phyloP scores from a whole-genome alignment of 2,113 vertebrate genomes.

The Diphyllodes magnificus region DNA sequence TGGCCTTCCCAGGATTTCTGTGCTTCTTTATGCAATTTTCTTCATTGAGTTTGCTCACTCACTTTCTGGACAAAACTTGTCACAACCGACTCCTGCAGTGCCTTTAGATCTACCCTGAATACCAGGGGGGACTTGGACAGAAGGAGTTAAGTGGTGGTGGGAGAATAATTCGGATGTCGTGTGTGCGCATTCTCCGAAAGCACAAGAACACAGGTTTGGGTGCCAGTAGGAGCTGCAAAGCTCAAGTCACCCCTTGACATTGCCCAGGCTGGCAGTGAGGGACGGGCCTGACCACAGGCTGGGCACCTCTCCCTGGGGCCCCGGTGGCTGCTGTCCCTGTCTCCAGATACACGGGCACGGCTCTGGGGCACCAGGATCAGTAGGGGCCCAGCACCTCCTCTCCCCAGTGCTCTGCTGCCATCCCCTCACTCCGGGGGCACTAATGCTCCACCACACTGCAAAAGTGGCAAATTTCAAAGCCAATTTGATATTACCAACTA shows the following conservation, averaged over 20 bases:
- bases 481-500: background rate
- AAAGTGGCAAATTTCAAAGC: background rate
- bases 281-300: accelerated
- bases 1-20: background rate
- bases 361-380: background rate
- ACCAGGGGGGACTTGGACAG: background rate
- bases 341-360: background rate
- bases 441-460: background rate
- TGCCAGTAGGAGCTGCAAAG: background rate
- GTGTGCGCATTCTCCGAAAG: background rate
- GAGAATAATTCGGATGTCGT: background rate
- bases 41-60: background rate
- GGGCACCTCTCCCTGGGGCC: accelerated
- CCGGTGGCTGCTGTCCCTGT: accelerated
- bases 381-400: background rate
- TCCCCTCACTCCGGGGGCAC: background rate
- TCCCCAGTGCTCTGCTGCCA: background rate
- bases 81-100: background rate
- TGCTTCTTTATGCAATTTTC: background rate
- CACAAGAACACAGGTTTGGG: background rate
- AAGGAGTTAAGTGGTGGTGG: accelerated
- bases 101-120: background rate
- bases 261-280: background rate
- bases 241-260: no score
- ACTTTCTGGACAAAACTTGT: background rate